phyloP scores from a whole-genome alignment of 1,140 invertebrate genomes.

The Cyclina sinensis region DNA sequence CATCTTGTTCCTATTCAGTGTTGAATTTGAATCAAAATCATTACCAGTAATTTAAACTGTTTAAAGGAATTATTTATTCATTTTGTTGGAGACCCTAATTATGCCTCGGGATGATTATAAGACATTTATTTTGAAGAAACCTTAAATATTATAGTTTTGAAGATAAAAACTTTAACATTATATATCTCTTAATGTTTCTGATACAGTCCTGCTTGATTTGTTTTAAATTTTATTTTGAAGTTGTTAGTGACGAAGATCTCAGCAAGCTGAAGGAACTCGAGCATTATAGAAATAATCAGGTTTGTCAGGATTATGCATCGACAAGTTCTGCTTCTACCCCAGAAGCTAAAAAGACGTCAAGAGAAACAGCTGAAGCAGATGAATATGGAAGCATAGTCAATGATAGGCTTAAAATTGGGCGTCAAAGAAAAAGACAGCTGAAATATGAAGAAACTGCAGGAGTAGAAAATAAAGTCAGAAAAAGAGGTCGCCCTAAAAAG shows the following conservation, averaged over 20 bases:
- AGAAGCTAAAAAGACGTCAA: background rate
- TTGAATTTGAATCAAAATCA: too few species aligned
- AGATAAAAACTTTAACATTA: background rate
- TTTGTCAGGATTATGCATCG: background rate
- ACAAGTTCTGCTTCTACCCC: background rate
- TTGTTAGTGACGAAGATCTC: background rate
- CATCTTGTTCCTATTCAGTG: too few species aligned
- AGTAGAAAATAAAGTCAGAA: background rate
- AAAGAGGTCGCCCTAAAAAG: background rate
- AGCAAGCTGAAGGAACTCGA: background rate
- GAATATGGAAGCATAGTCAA: background rate
- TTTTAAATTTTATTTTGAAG: background rate
- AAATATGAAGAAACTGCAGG: background rate
- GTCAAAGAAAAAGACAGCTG: background rate
- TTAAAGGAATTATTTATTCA: background rate
- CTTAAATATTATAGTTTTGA: background rate
- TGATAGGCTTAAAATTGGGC: background rate
- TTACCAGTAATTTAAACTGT: background rate
- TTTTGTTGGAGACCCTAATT: background rate
- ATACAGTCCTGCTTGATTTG: background rate
- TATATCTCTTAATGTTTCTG: background rate
- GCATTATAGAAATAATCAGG: background rate
- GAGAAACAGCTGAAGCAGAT: background rate
- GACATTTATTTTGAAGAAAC: background rate
- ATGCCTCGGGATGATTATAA: background rate